Base-by-base conservation (phyloP, 2,888 invertebrate genomes). In the Iphiclides podalirius region DNA sequence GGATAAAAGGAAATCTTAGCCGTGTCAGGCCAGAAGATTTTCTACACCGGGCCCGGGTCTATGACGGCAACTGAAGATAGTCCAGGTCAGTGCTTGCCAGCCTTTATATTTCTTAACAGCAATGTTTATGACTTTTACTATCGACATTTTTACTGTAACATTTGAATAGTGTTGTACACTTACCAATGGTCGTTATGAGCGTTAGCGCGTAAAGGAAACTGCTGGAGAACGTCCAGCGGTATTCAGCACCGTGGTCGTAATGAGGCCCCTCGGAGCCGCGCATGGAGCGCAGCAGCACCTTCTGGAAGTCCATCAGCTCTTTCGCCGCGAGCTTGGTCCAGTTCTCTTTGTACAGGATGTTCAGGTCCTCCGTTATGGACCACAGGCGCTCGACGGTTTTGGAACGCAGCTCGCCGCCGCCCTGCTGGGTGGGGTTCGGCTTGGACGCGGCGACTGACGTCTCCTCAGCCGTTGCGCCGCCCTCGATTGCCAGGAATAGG, bases 171-270 rank as follows among this genome's bases (percentile, higher is more conserved):
- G 3, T 4, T 4, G 6, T 11, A 31, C 9, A 85, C 94, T 93
- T 80, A 97, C 97, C 97, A 64, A 97, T 97, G 31, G 97, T 98
- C 6, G 97, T 97, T 71, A 98, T 97, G 59, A 98, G 92, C 12
- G 98, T 97, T 62, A 98, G 90, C 16, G 97, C 97, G 77, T 98
- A 98, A 41, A 98, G 90, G 73, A 98, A 95, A 61, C 97, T 96
- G 59, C 96, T 95, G 57, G 96, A 94, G 79, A 97, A 96, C 38
- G 96, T 96, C 97, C 97, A 98, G 62, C 93, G 91, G 71, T 94
- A 93, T 61, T 92, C 83, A 41, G 76, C 75, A 28, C 89, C 86
- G 51, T 59, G 68, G 3, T 67, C 64, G 34, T 63, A 64, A 4
- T 58, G 40, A 7, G 66, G 55, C 26, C 80, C 81, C 9, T 85